Base-by-base conservation (phyloP, 2,113 vertebrate species). In the Motacilla tschutschensis region DNA sequence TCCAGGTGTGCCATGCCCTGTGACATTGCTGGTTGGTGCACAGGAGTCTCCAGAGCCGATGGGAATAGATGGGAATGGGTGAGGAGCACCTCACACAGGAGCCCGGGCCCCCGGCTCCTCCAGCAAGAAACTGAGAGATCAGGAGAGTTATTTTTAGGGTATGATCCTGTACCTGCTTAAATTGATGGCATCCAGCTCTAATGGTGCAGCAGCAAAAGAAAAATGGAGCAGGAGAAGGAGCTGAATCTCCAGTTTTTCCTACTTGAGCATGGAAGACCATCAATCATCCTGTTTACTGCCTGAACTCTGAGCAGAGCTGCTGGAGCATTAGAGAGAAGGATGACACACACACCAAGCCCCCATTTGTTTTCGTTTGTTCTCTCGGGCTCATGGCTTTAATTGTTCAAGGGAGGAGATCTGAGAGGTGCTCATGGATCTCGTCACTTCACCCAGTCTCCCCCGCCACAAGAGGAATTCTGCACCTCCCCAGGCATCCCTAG, bases 191-290 rank as follows among this genome's bases (percentile, higher is more conserved):
- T 74, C 79, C 78, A 74, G 69, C 84, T 44, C 81, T 94, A 87
- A 90, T 81, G 79, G 81, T 40, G 60, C 55, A 67, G 87, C 79
- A 60, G 75, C 28, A 18, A 87, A 91, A 95, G 94, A 92, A 93
- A 95, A 94, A 90, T 88, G 79, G 87, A 74, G 72, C 14, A 8
- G 17, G 89, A 63, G 93, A 95, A 94, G 1, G 14, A 94, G 94
- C 92, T 93, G 90, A 95, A 92, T 93, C 88, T 85, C 93, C 90
- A 88, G 88, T 91, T 94, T 94, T 88, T 91, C 87, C 84, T 88
- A 48, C 64, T 92, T 48, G 87, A 31, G 20, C 81, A 2, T 35
- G 4, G 48, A 62, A 55, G 63, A 65, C 28, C 35, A 92, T 93
- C 90, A 79, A 87, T 94, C 92, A 93, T 73, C 57, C 90, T 80